Base-by-base conservation (phyloP, 2,113 vertebrate genomes). In the Ptyas mucosa region DNA sequence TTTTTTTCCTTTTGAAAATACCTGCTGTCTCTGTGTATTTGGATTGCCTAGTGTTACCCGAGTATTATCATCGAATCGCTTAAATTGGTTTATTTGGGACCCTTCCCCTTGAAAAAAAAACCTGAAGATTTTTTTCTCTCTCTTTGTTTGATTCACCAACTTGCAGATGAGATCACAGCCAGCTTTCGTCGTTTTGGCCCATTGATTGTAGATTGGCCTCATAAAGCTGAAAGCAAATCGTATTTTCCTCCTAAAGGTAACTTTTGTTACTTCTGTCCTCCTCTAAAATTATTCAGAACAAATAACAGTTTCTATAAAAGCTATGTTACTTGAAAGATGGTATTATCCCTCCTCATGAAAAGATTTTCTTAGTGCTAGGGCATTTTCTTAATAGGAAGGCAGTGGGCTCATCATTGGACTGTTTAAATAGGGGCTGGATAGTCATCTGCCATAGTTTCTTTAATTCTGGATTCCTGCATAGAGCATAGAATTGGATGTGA, bases 211-310 rank as follows among this genome's bases (percentile, higher is more conserved):
- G 99, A 99, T 96, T 99, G 99, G 99, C 99, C 99, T 87, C 99
- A 99, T 96, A 99, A 99, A 97, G 99, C 99, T 95, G 99, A 99
- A 97, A 99, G 99, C 98, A 99, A 99, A 97, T 99, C 99, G 88
- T 99, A 99, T 92, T 99, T 99, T 95, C 99, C 99, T 97, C 99
- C 99, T 43, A 99, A 99, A 99, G 99, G 99, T 99, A 96, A 97
- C 81, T 55, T 94, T 0, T 87, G 14, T 91, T 1, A 61, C 21
- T 7, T 53, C 43, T 49, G 29, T 8, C 64, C 58, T 57, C 85
- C 29, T n/a, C 57, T 12, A 26, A 26, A n/a, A 85, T 8, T 26
- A 8, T 23, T 86, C 15, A 9, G 18, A 23, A 26, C 26, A 81
- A 46, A 24, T 64, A 88, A 88, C n/a, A 8, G 14, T 53, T n/a